Evolutionary conservation across 1,140 invertebrate genomes (phyloP), one percentile per base, ranked within the genome.

Genomic region (Rhopalosiphum padi): DNA sequence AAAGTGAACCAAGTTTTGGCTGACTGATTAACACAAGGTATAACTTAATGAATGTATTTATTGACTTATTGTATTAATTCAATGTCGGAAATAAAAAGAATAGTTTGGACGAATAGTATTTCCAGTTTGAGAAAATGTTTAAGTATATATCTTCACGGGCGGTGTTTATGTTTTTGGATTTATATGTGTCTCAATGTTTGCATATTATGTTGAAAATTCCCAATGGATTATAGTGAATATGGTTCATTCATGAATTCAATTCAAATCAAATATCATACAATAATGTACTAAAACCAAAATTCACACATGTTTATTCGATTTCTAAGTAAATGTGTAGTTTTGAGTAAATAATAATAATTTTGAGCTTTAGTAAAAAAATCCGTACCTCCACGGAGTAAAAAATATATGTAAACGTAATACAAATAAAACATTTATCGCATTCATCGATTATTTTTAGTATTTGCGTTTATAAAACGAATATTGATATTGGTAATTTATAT

Each of bases 311-410:
- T 35, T 53, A 89, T 89, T 53, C 30, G 35, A 89, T 87, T 87
- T 43, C 4, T 87, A 87, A 18, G 85, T 46, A 87, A 48, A 87
- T 87, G 43, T 18, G 85, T 23, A 87, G 43, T 87, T n/a, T n/a
- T 87, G 43, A 87, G 30, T 48, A 87, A 87, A 87, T 46, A 87
- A 41, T 87, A 87, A 87, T 87, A 46, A 46, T 87, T 87, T 43
- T n/a, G 35, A 30, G 30, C 43, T 30, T 87, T n/a, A 43, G 15
- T 46, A 87, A 48, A 48, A 15, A 87, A 87, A 87, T 85, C 9
- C 8, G 25, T 23, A 41, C 23, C 9, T 6, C 83, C 21, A 8
- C 2, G 23, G 41, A 85, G 21, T 35, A n/a, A 22, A 85, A 85
- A 41, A 41, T 43, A 43, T 43, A 43, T 25, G 83, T 25, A 85